Evolutionary conservation across 2,797 vertebrate genomes (phyloP).

Genomic region (Scolopax bukidnonensis): DNA sequence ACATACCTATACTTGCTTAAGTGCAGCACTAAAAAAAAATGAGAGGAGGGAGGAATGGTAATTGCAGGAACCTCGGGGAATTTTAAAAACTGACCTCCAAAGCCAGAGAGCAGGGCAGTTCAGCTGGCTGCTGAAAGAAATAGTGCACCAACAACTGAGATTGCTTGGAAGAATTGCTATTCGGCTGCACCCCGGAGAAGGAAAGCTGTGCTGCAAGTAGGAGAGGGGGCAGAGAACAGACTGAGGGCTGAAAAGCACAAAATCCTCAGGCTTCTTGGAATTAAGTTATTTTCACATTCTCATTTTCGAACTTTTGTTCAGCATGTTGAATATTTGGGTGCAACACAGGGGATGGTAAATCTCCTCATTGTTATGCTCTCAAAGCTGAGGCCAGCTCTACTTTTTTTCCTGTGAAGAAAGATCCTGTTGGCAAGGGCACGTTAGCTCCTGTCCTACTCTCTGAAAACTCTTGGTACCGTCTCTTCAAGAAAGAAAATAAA

Average conservation of each 20-base stretch:
- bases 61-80: constrained; percentile 11
- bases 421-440: neutral
- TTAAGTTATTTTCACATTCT: neutral
- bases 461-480: neutral
- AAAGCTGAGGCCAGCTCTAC: neutral
- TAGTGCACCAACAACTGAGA: neutral
- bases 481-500: neutral
- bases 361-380: neutral
- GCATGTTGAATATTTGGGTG: neutral
- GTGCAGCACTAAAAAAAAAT: neutral
- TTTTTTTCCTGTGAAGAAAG: neutral
- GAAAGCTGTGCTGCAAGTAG: neutral
- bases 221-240: neutral
- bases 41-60: neutral
- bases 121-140: constrained; percentile 21
- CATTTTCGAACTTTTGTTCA: neutral
- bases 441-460: neutral
- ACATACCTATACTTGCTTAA: neutral
- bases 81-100: constrained; percentile 6
- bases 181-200: neutral
- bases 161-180: neutral
- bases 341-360: neutral
- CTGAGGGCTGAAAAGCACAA: neutral
- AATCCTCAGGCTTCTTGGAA: neutral
- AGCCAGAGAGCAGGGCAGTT: neutral